Evolutionary conservation across 2,797 vertebrate genomes (phyloP).

Genomic region (Myotis planiceps): DNA sequence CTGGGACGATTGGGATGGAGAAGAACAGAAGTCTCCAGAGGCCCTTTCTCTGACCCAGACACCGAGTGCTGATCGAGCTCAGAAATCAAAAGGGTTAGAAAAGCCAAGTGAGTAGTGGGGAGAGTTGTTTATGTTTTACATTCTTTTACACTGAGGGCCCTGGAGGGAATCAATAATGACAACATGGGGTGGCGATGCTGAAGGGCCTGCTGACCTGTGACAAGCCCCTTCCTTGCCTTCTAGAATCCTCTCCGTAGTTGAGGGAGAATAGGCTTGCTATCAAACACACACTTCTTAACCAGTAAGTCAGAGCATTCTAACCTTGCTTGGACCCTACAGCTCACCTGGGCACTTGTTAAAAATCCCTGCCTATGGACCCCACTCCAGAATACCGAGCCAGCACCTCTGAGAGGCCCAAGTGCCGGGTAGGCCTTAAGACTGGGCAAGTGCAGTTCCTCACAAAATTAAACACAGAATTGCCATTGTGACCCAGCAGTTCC

Average conservation of each 20-base stretch:
- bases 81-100: slow-evolving; percentile 75
- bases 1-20: slow-evolving; percentile 91
- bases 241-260: neutral
- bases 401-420: neutral
- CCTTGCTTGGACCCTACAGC: neutral
- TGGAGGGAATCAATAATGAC: neutral
- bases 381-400: neutral
- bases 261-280: neutral
- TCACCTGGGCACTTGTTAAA: neutral
- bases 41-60: slow-evolving; percentile 86
- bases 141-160: neutral
- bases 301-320: neutral
- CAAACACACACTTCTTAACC: neutral
- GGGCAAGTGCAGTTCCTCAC: neutral
- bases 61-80: neutral
- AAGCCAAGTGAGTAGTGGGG: slow-evolving; percentile 89
- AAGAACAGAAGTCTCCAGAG: slow-evolving; percentile 83
- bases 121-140: neutral
- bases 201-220: neutral
- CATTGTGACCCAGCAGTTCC: neutral
- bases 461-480: neutral
- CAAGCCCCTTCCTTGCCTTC: neutral
- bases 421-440: neutral
- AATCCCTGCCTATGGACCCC: neutral
- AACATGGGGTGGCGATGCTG: neutral